These are phyloP conservation scores for Agapostemon virescens DNA, from an alignment of 2,888 invertebrate genomes.

Conservation along the genomic window DNA sequence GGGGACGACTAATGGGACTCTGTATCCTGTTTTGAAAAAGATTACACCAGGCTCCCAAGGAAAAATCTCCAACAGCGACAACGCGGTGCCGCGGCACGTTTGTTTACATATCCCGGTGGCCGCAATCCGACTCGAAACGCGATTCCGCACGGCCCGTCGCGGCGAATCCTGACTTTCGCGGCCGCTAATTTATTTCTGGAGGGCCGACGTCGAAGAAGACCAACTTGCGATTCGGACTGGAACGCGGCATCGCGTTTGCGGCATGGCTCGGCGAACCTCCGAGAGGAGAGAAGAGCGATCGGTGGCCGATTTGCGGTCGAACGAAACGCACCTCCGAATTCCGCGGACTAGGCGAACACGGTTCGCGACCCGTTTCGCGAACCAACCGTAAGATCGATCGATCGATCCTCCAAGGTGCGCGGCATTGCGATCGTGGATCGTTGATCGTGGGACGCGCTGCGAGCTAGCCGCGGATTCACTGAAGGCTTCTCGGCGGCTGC, in stretches of 20 bases:
- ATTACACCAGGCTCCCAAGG: background rate
- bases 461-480: conserved; percentile 66
- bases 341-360: conserved; percentile 16
- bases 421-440: conserved; percentile 42
- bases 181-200: no score
- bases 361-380: conserved; percentile 28
- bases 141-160: no score
- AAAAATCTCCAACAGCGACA: no score
- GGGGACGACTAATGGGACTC: background rate
- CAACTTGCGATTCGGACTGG: no score
- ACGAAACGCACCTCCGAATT: conserved; percentile 20
- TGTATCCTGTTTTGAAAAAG: background rate
- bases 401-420: conserved; percentile 42
- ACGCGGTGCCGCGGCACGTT: no score
- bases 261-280: background rate
- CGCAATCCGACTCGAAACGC: no score
- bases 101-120: no score
- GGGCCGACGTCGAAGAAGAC: no score
- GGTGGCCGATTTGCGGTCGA: background rate
- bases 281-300: background rate
- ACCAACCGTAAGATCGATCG: conserved; percentile 39
- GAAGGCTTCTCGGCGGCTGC: conserved; percentile 55
- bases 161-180: no score
- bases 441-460: conserved; percentile 56
- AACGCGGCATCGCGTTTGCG: no score